Base-by-base conservation (phyloP, 2,888 invertebrate species). In the Patella depressa region DNA sequence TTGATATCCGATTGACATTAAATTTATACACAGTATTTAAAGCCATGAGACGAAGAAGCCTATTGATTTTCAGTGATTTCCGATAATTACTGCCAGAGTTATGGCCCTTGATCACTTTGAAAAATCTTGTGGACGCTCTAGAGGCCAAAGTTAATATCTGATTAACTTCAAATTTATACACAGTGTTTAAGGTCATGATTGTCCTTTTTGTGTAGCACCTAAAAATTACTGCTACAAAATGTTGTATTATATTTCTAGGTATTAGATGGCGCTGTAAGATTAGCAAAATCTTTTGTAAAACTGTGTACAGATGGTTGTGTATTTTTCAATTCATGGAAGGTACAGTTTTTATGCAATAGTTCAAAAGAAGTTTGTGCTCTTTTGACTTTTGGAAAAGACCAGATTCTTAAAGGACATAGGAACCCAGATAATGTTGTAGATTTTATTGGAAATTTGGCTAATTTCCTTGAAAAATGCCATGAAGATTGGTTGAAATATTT, bases 271-370 rank as follows among this genome's bases (percentile, higher is more conserved):
- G 79, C 88, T 9, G 85, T 84, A 3, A 75, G 88, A 12, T 81
- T 89, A n/a, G 84, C 85, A 14, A 83, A 80, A 78, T 84, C 85
- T 3, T 88, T 84, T 81, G 79, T 85, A 7, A 83, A 87, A 69
- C 81, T 89, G 9, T 84, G 85, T 34, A 72, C 78, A 19, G 86
- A 85, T 75, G 89, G 89, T n/a, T 87, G 88, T 82, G 84, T 88
- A 34, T 79, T 89, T 53, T 89, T 89, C 78, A 84, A 85, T 54
- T 78, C 84, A 73, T 88, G 86, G 87, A 83, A 79, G n/a, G 83
- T 85, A 12, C 82, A 78, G 24, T 85, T 88, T 71, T 78, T 82
- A 70, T 88, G 88, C 79, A 82, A 85, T 19, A 29, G 14, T 3
- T 70, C 72, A 0, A 79, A 78, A 72, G 78, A 79, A 45, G 81